Evolutionary conservation across 2,113 vertebrate genomes (phyloP).

Genomic region (Salvelinus fontinalis): DNA sequence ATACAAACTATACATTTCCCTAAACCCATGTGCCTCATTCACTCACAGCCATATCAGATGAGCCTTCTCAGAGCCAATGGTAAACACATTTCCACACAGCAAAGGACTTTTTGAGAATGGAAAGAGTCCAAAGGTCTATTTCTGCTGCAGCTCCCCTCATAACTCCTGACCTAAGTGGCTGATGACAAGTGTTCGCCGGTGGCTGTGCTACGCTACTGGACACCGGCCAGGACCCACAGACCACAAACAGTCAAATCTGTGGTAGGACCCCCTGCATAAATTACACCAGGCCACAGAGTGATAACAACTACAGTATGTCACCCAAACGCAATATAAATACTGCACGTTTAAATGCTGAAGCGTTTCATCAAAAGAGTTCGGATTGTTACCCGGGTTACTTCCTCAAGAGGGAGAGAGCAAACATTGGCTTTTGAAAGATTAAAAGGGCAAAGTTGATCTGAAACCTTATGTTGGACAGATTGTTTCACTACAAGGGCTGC

Average conservation of each 20-base stretch:
- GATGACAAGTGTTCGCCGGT: constrained; percentile 5
- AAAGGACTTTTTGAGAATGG: background rate
- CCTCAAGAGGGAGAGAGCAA: too few relatives aligned
- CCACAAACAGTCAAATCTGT: background rate
- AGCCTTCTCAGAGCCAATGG: background rate
- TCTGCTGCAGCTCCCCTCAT: constrained; percentile 5
- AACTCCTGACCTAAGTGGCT: constrained; percentile 5
- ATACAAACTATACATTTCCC: background rate
- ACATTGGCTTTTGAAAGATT: too few relatives aligned
- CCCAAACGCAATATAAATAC: too few relatives aligned
- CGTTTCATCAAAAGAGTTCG: too few relatives aligned
- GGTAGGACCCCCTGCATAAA: too few relatives aligned
- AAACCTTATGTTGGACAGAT: too few relatives aligned
- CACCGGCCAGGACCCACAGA: background rate
- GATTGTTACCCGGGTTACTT: too few relatives aligned
- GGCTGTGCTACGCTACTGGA: background rate
- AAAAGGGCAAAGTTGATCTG: too few relatives aligned
- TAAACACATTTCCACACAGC: constrained; percentile 8
- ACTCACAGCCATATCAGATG: background rate
- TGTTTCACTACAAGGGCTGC: too few relatives aligned
- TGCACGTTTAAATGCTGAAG: too few relatives aligned
- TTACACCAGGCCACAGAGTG: too few relatives aligned
- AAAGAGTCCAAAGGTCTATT: constrained; percentile 9
- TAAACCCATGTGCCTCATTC: background rate
- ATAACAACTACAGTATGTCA: too few relatives aligned